A percentile compares a stretch with the other conserved stretches of the same genome.
phyloP scores from a whole-genome alignment of 64 coral and sea anemone species.

The Pocillopora verrucosa region DNA sequence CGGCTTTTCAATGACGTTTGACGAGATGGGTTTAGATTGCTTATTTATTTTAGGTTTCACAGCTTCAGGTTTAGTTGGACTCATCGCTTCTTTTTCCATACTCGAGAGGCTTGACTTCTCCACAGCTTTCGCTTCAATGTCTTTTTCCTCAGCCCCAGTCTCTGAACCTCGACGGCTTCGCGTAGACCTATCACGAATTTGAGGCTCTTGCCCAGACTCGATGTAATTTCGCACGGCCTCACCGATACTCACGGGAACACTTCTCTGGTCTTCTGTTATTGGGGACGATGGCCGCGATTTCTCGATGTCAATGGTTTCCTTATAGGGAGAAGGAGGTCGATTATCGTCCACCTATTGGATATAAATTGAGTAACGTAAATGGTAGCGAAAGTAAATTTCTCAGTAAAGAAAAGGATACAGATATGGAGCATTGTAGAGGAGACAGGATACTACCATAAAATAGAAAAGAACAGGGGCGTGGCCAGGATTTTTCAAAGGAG shows the following conservation, averaged over 20 bases:
- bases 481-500: too few relatives aligned
- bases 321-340: conserved; percentile 46
- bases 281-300: conserved; percentile 82
- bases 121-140: background rate
- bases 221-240: conserved; percentile 65
- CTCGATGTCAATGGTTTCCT: conserved; percentile 64
- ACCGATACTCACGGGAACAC: conserved; percentile 48
- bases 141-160: conserved; percentile 30
- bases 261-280: conserved; percentile 28
- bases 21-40: conserved; percentile 10
- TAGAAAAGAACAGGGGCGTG: too few relatives aligned
- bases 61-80: background rate
- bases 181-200: conserved; percentile 50
- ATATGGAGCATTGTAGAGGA: background rate
- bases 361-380: background rate
- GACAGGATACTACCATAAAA: too few relatives aligned
- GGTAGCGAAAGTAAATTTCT: background rate
- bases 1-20: background rate
- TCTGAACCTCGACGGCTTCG: conserved; percentile 36
- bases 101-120: conserved; percentile 28
- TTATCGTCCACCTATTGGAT: background rate
- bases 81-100: background rate
- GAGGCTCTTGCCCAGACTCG: conserved; percentile 59
- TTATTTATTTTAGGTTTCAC: background rate
- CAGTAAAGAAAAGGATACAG: background rate